A percentile compares a stretch with the other conserved stretches of the same genome.
Conservation (phyloP, 2,113 vertebrate species). For the Engystomops pustulosus region DNA sequence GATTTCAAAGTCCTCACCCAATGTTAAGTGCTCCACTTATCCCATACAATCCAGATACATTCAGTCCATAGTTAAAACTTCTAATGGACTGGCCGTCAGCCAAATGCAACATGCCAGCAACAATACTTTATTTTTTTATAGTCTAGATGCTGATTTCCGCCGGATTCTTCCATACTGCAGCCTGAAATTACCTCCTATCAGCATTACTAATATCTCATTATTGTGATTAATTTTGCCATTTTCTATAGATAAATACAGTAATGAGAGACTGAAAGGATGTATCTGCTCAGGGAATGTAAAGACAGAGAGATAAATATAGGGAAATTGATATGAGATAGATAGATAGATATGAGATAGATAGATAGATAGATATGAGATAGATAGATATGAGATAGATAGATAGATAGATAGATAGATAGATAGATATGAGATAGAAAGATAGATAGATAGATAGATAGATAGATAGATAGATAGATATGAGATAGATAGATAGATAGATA, state of each 20-base stretch:
- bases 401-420: too few species aligned
- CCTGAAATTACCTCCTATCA: neutral
- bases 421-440: too few species aligned
- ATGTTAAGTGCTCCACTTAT: conserved; percentile 60
- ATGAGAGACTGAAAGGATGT: conserved; percentile 2
- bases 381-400: too few species aligned
- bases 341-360: too few species aligned
- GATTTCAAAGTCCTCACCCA: conserved; percentile 28
- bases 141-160: conserved; percentile 35
- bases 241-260: conserved; percentile 42
- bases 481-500: too few species aligned
- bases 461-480: too few species aligned
- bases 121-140: neutral
- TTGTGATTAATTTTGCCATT: conserved; percentile 48
- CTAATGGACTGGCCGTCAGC: conserved; percentile 47
- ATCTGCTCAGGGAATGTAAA: neutral
- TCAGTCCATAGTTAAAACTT: conserved; percentile 55
- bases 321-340: too few species aligned
- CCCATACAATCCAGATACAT: conserved; percentile 61
- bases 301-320: neutral
- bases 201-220: conserved; percentile 51
- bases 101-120: conserved; percentile 10
- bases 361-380: too few species aligned
- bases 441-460: too few species aligned
- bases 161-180: conserved; percentile 14